Percentiles rank a stretch among this genome's conserved stretches.
Conservation (phyloP, 2,888 invertebrate genomes). For the Thecocarcelia acutangulata region DNA sequence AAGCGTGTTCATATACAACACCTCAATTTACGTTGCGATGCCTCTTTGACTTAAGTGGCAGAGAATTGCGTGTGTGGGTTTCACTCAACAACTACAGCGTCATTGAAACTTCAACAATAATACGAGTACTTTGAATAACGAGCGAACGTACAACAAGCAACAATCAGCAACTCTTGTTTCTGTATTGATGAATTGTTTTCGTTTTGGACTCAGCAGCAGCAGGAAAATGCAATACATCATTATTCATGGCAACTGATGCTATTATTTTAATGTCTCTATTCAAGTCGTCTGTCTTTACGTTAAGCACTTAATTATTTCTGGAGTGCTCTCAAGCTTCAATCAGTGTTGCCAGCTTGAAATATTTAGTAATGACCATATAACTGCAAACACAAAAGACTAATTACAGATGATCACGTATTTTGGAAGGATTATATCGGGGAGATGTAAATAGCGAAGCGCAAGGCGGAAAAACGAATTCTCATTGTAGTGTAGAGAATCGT, state of each 20-base stretch:
- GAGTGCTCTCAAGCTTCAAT: neutral
- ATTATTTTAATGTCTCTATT: constrained; percentile 24
- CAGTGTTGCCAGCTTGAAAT: neutral
- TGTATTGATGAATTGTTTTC: constrained; percentile 27
- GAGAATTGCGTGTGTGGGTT: constrained; percentile 39
- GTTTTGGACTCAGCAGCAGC: neutral
- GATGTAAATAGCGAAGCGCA: too few relatives aligned
- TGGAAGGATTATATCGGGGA: too few relatives aligned
- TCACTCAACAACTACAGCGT: constrained; percentile 7
- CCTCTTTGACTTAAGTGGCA: too few relatives aligned
- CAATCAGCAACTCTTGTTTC: neutral
- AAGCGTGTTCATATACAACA: neutral
- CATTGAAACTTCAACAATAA: too few relatives aligned
- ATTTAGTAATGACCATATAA: too few relatives aligned
- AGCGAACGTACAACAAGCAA: constrained; percentile 4
- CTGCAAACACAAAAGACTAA: too few relatives aligned
- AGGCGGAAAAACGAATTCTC: too few relatives aligned
- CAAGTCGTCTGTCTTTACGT: neutral
- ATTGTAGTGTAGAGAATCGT: too few relatives aligned
- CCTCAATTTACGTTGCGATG: too few relatives aligned
- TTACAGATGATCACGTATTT: too few relatives aligned
- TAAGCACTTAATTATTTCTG: constrained; percentile 10
- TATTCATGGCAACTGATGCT: constrained; percentile 11
- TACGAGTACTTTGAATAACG: neutral
- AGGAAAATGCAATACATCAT: neutral